Conservation (phyloP, 1,140 invertebrate genomes). For the Drosophila lini region DNA sequence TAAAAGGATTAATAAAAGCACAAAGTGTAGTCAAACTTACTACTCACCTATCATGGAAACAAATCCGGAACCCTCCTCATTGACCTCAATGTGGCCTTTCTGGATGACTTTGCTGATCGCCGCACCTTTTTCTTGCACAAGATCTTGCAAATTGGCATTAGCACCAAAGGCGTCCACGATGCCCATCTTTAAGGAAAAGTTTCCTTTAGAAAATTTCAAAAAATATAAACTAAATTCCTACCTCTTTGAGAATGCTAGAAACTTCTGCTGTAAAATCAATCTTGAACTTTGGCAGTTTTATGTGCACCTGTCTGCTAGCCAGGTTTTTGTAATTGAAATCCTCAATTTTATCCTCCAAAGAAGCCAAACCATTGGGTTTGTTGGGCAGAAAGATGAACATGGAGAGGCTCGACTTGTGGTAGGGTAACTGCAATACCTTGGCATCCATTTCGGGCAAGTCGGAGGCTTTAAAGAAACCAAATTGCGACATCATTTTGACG, state of each 20-base stretch:
- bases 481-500: not conserved
- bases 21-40: no score
- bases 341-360: not conserved
- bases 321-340: not conserved
- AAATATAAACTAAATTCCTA: not conserved
- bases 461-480: not conserved
- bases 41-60: not conserved
- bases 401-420: not conserved
- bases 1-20: not conserved
- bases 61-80: not conserved
- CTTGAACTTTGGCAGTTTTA: slow-evolving; percentile 1
- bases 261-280: not conserved
- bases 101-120: not conserved
- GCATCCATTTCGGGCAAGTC: not conserved
- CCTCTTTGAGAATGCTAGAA: not conserved
- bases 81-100: not conserved
- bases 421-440: not conserved
- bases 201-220: not conserved
- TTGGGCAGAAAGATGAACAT: not conserved
- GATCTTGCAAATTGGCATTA: not conserved
- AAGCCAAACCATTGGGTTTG: not conserved
- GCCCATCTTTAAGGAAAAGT: not conserved
- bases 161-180: not conserved
- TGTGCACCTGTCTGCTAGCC: not conserved
- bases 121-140: not conserved